Evolutionary conservation across 1,140 invertebrate species (phyloP), one percentile per base, ranked within the genome.

Genomic region (Drosophila fuyamai): DNA sequence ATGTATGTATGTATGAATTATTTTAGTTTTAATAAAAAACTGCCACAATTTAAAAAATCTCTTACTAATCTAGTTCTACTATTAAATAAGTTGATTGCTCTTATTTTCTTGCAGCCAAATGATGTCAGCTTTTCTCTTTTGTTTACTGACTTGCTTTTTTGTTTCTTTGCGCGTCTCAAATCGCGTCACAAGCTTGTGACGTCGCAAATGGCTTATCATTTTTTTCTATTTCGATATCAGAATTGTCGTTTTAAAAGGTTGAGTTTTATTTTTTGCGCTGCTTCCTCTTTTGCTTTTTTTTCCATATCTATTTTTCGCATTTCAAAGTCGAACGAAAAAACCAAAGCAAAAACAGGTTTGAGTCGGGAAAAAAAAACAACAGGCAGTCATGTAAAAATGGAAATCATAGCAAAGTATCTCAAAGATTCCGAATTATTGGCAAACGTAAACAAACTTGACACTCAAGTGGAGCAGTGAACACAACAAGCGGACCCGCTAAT

Each of bases 391-490:
- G 48, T 46, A 36, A 53, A 81, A 79, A 71, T 79, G 72, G 65
- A 79, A 79, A 77, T 78, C 70, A 68, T 68, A 29, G 43, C 12
- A 35, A 29, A 35, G 13, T 23, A 13, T 66, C 61, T 16, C 61
- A 46, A 60, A 57, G 35, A 75, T 68, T 48, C 38, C 54, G n/a
- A 51, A 51, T 51, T 51, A 51, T 51, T 51, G 27, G 48, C 29
- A 72, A 81, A 44, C 50, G 60, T 63, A 63, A 63, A 78, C 58
- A 77, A 78, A 78, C 78, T 78, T 80, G 78, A 78, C 62, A 78
- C 77, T 78, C 76, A 78, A 78, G 74, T 81, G 71, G 54, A 71
- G 59, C 60, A 68, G 43, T 41, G 51, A 43, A 29, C 35, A 58
- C 18, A 58, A 16, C 7, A 10, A 47, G 18, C 13, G 10, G 5